These are phyloP conservation scores for Hydrozoanthus tunicans DNA, from an alignment of 64 coral and sea anemone species.

Conservation along the genomic window DNA sequence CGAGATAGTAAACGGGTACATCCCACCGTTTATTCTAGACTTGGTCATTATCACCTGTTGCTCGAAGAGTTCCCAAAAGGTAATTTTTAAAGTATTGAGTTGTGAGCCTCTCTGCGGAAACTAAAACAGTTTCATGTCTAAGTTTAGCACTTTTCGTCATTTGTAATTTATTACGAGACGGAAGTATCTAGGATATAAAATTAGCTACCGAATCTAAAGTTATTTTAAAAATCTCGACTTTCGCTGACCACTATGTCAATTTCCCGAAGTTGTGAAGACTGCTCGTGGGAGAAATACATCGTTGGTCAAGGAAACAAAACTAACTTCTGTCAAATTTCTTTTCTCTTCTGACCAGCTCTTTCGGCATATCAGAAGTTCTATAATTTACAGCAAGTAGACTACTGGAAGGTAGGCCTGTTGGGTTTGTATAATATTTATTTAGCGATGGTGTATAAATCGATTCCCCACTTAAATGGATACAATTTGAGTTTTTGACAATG, in stretches of 20 bases:
- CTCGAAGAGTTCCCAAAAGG: constrained; percentile 90
- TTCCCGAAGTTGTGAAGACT: too few relatives aligned
- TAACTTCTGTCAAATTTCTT: background rate
- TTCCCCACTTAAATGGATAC: too few relatives aligned
- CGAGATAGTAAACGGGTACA: constrained; percentile 64
- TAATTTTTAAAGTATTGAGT: constrained; percentile 44
- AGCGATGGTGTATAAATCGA: too few relatives aligned
- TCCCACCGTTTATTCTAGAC: constrained; percentile 83
- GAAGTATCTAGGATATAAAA: constrained; percentile 30
- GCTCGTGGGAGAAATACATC: background rate
- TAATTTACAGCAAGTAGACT: constrained; percentile 46
- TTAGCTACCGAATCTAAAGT: background rate
- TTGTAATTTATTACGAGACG: constrained; percentile 28
- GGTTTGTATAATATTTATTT: too few relatives aligned
- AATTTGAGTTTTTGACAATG: too few relatives aligned
- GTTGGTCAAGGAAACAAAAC: background rate
- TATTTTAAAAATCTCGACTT: too few relatives aligned
- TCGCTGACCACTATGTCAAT: too few relatives aligned
- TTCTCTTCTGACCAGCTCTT: constrained; percentile 38
- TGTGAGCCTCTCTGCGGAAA: constrained; percentile 26
- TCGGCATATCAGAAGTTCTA: constrained; percentile 59
- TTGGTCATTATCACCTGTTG: constrained; percentile 92
- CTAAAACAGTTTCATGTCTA: constrained; percentile 15
- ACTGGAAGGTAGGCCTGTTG: constrained; percentile 42
- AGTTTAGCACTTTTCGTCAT: constrained; percentile 17